Percentiles rank a stretch among this genome's conserved stretches.
Evolutionary conservation across 2,113 vertebrate species (phyloP).

Genomic region (Synchiropus splendidus): DNA sequence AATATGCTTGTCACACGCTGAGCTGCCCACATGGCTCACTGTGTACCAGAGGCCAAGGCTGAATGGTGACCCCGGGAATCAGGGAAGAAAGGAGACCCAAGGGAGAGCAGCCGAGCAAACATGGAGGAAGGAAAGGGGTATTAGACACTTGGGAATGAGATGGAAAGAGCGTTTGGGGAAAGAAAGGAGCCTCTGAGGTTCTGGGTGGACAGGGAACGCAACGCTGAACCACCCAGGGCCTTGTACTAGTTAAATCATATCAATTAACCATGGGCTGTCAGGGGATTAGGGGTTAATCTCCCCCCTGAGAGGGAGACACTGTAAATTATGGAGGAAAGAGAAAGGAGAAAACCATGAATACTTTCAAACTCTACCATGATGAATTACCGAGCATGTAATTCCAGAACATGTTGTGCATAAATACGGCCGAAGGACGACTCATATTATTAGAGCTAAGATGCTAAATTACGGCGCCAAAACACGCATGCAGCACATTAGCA

Average conservation of each 20-base stretch:
- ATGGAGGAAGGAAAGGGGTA: slow-evolving; percentile 10
- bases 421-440: slow-evolving; percentile 27
- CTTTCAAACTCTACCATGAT: slow-evolving; percentile 11
- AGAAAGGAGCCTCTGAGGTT: slow-evolving; percentile 12
- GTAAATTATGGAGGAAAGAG: slow-evolving; percentile 45
- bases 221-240: slow-evolving; percentile 64
- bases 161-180: slow-evolving; percentile 20
- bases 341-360: slow-evolving; percentile 16
- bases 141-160: slow-evolving; percentile 11
- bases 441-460: slow-evolving; percentile 6
- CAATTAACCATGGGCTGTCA: slow-evolving; percentile 74
- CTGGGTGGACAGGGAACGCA: slow-evolving; percentile 14
- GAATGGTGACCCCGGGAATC: slow-evolving; percentile 23
- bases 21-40: slow-evolving; percentile 1
- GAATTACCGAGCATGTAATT: slow-evolving; percentile 25
- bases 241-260: slow-evolving; percentile 75
- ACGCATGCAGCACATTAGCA: slow-evolving; percentile 16
- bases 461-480: slow-evolving; percentile 12
- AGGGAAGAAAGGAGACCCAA: slow-evolving; percentile 4
- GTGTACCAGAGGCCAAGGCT: slow-evolving; percentile 13
- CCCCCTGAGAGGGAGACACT: slow-evolving; percentile 52
- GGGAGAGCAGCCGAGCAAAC: slow-evolving; percentile 13
- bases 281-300: slow-evolving; percentile 74
- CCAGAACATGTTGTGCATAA: slow-evolving; percentile 15
- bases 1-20: too few species aligned